Evolutionary conservation across 2,888 invertebrate species (phyloP).

Genomic region (Philhelius pedissequus): DNA sequence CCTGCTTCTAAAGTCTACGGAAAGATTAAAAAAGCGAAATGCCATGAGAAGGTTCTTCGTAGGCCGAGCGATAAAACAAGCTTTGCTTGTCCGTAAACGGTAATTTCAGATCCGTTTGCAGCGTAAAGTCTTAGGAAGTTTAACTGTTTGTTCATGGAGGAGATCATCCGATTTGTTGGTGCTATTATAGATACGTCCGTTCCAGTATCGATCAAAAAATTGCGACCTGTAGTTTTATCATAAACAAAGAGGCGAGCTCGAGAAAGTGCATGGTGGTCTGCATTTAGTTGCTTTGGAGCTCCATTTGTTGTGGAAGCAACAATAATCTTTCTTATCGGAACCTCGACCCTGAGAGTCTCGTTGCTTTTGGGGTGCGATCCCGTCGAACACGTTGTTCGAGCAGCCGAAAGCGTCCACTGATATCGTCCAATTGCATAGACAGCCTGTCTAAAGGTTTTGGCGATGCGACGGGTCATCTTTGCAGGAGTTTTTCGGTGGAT

Average conservation of each 20-base stretch:
- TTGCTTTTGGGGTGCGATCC: neutral
- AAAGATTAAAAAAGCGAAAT: neutral
- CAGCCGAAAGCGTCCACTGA: no score
- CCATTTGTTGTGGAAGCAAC: neutral
- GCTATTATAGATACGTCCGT: neutral
- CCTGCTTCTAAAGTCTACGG: no score
- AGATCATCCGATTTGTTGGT: neutral
- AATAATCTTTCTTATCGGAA: no score
- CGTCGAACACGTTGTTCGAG: neutral
- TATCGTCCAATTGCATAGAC: neutral
- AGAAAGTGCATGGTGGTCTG: neutral
- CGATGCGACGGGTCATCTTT: neutral
- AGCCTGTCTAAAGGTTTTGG: neutral
- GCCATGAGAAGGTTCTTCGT: neutral
- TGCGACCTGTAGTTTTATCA: neutral
- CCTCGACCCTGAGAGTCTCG: neutral
- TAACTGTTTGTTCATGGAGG: neutral
- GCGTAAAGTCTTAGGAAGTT: neutral
- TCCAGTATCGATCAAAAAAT: neutral
- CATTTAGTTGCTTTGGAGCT: neutral
- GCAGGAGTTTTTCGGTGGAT: neutral
- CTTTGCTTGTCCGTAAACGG: neutral
- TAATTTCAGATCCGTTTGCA: neutral
- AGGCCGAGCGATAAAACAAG: neutral
- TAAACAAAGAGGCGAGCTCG: neutral